Base-by-base conservation (phyloP, 2,888 invertebrate genomes). In the Phalera bucephala region DNA sequence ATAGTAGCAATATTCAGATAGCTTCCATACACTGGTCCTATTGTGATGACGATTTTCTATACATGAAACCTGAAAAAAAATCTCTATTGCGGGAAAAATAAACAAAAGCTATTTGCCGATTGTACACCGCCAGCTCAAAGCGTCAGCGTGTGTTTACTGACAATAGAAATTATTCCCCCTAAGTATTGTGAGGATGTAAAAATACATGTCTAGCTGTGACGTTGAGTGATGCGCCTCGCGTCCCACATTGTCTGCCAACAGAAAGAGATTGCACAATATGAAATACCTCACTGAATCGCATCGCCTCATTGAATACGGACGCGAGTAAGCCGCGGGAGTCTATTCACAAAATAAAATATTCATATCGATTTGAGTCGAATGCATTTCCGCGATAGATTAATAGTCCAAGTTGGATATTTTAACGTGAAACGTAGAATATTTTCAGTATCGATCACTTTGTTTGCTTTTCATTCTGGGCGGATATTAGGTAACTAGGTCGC, bases 211-310 rank as follows among this genome's bases (percentile, higher is more conserved):
- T 64, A 72, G 63, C 64, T 54, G 72, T 83, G 88, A 87, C 87
- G 76, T 86, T 86, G 88, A 88, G 81, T 86, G 87, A 88, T 89
- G 84, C 84, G 81, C 57, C 44, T 47, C 47, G 51, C 58, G 47
- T 58, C 47, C 40, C 41, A 45, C 74, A 85, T 88, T 88, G 88
- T 89, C 79, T 81, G 84, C 54, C 40, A 49, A 37, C 67, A 80
- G 77, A 88, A 87, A 88, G 86, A 82, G 82, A 80, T 80, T 79
- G 81, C 80, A 75, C 76, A 80, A 80, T 84, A 85, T 84, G 83
- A 83, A 86, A 85, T 85, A 80, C 80, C 84, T 80, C 81, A 70
- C 75, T 74, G 75, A 79, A 77, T 72, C 72, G 69, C 10, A 64
- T 71, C 74, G 70, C 72, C 70, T 81, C 80, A 78, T 79, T 82